Evolutionary conservation across 2,113 vertebrate species (phyloP).

Genomic region (Geothlypis trichas): DNA sequence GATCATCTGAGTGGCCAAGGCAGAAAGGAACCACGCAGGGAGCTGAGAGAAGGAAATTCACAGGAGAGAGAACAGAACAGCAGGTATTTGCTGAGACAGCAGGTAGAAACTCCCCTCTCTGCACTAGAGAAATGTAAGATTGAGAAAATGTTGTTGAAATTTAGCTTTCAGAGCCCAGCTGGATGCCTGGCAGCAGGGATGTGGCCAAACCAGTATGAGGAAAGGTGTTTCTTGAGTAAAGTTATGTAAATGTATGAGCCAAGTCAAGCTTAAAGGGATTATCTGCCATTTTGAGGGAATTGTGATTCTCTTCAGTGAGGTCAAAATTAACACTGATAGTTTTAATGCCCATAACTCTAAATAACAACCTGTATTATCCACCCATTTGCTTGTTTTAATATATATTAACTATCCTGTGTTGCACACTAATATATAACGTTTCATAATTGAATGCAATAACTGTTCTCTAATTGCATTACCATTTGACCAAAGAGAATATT

Average conservation of each 20-base stretch:
- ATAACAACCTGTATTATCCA: neutral
- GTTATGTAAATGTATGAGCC: neutral
- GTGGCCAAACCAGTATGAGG: neutral
- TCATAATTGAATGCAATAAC: neutral
- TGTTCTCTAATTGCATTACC: neutral
- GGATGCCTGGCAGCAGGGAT: neutral
- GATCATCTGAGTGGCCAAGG: neutral
- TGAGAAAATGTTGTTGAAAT: neutral
- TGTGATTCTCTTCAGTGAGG: neutral
- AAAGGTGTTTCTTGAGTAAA: neutral
- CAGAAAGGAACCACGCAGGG: neutral
- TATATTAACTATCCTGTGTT: rapidly evolving
- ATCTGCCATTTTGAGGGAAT: rapidly evolving
- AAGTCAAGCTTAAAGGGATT: neutral
- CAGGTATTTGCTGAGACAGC: neutral
- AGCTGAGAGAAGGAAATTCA: neutral
- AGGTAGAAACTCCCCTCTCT: neutral
- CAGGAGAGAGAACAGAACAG: neutral
- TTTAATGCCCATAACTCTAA: neutral
- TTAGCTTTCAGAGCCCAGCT: neutral
- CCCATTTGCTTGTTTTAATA: neutral
- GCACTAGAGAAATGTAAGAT: neutral
- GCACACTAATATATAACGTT: neutral
- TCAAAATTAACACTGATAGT: neutral
- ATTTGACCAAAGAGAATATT: neutral